Conservation (phyloP, 2,797 vertebrate genomes). For the Malacoraja senta region DNA sequence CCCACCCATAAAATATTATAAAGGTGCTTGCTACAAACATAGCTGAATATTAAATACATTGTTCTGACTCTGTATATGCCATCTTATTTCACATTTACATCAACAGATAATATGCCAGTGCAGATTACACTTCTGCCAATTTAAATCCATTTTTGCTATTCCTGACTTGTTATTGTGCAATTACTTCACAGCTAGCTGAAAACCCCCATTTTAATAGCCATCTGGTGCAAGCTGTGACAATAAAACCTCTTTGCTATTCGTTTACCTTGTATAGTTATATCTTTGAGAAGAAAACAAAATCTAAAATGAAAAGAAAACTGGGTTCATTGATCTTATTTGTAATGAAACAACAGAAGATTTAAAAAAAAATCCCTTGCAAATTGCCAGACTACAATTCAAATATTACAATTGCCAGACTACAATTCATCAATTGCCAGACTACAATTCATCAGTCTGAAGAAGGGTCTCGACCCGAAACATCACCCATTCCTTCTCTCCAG, state of each 20-base stretch:
- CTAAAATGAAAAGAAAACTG: neutral
- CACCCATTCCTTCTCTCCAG: too few relatives aligned
- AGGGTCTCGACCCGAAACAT: too few relatives aligned
- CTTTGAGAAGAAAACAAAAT: neutral
- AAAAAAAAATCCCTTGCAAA: neutral
- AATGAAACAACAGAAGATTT: neutral
- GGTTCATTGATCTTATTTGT: neutral
- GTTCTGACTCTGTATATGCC: too few relatives aligned
- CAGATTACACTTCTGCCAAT: slow-evolving; percentile 14
- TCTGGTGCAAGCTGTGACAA: neutral
- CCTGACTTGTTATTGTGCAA: slow-evolving; percentile 25
- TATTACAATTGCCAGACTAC: too few relatives aligned
- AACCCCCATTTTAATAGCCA: slow-evolving; percentile 29
- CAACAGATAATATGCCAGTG: slow-evolving; percentile 6
- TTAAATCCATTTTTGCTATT: slow-evolving; percentile 35
- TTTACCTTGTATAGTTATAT: slow-evolving; percentile 3
- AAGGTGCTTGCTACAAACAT: neutral
- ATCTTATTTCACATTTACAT: slow-evolving; percentile 14
- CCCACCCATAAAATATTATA: neutral
- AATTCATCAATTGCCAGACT: too few relatives aligned
- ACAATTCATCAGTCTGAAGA: too few relatives aligned
- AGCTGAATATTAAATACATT: neutral
- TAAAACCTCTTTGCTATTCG: neutral
- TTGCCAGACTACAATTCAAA: neutral
- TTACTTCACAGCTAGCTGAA: neutral